Conservation (phyloP, 2,888 invertebrate genomes). For the Ectropis crepuscularia region DNA sequence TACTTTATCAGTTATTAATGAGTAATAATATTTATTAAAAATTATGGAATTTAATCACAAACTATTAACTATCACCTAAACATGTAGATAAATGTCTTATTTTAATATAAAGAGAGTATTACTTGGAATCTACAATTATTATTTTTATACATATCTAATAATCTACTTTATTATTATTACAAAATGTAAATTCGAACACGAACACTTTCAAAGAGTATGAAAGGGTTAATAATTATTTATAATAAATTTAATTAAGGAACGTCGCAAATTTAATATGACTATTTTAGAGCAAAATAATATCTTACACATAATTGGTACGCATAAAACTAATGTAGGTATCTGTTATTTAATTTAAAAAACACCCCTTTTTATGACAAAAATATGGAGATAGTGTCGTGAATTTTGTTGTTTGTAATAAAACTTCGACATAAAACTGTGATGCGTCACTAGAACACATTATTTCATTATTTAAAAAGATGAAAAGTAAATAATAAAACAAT, state of each 20-base stretch:
- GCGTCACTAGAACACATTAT: no score
- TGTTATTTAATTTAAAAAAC: no score
- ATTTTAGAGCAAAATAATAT: neutral
- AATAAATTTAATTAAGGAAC: constrained; percentile 8
- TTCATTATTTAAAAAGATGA: no score
- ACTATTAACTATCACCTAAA: constrained; percentile 5
- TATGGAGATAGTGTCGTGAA: no score
- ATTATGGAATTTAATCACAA: constrained; percentile 1
- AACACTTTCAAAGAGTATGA: constrained; percentile 26
- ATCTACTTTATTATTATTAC: constrained; percentile 25
- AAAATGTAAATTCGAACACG: constrained; percentile 39
- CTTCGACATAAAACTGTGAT: no score
- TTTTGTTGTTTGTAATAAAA: no score
- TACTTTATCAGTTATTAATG: no score
- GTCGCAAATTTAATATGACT: neutral
- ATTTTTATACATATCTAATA: constrained; percentile 23
- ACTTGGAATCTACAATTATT: constrained; percentile 25
- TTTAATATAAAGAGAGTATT: constrained; percentile 23
- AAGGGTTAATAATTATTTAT: constrained; percentile 20
- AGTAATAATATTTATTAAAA: constrained; percentile 2
- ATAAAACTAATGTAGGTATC: no score
- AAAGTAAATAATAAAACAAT: no score
- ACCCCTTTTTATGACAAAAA: no score
- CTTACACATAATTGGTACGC: neutral
- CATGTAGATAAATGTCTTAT: constrained; percentile 20